phyloP scores from a whole-genome alignment of 2,888 invertebrate species.

The Athrips mouffetella region DNA sequence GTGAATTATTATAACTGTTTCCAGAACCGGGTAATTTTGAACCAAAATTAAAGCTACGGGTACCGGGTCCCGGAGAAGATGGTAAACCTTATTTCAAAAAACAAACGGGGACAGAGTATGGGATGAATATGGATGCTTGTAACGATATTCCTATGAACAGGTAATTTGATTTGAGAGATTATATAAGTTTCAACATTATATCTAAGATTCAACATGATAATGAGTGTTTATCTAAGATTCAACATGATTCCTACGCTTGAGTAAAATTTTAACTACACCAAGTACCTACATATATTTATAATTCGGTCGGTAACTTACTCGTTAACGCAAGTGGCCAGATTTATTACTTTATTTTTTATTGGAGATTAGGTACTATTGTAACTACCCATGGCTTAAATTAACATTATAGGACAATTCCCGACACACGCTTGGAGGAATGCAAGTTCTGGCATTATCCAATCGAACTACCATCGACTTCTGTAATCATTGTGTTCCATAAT shows the following conservation, averaged over 20 bases:
- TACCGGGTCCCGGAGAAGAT: conserved; percentile 90
- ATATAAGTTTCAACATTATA: too few relatives aligned
- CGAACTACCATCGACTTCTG: conserved; percentile 92
- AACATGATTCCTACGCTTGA: conserved; percentile 12
- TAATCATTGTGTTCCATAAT: conserved; percentile 97
- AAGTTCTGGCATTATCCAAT: conserved; percentile 97
- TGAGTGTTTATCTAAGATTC: neutral
- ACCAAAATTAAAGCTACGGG: conserved; percentile 78
- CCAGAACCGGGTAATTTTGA: conserved; percentile 92
- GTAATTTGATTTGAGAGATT: conserved; percentile 28
- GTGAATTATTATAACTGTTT: too few relatives aligned
- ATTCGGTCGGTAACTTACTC: too few relatives aligned
- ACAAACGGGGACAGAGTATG: conserved; percentile 93
- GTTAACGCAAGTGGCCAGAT: too few relatives aligned
- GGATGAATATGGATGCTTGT: conserved; percentile 98
- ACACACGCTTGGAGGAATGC: conserved; percentile 94
- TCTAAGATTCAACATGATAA: too few relatives aligned
- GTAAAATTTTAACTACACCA: too few relatives aligned
- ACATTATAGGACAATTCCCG: conserved; percentile 88
- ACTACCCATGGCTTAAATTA: too few relatives aligned
- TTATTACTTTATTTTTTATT: too few relatives aligned
- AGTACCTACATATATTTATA: too few relatives aligned
- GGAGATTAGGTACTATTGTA: too few relatives aligned
- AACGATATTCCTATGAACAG: conserved; percentile 97
- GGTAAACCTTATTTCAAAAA: conserved; percentile 87